phyloP scores from a whole-genome alignment of 2,888 invertebrate species.

The Drosophila borealis region DNA sequence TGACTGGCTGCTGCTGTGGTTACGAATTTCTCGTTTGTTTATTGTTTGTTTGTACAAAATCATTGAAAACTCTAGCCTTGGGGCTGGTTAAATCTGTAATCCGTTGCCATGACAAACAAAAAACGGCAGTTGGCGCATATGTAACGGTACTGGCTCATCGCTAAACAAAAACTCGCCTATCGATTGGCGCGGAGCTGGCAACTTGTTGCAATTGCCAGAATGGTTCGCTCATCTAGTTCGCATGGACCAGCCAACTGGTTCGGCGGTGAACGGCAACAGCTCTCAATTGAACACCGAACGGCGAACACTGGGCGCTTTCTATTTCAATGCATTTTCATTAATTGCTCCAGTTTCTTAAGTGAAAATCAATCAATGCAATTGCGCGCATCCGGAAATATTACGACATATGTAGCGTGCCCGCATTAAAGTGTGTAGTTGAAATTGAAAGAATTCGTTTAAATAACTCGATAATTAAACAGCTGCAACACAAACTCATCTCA shows the following conservation, averaged over 20 bases:
- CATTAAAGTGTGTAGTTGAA: constrained; percentile 42
- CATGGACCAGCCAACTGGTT: constrained; percentile 10
- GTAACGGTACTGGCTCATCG: constrained; percentile 24
- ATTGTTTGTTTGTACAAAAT: constrained; percentile 54
- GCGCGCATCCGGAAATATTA: constrained; percentile 64
- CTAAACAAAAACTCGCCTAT: neutral
- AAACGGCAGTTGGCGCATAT: constrained; percentile 6
- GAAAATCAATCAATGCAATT: constrained; percentile 70
- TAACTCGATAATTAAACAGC: constrained; percentile 34
- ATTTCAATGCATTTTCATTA: constrained; percentile 68
- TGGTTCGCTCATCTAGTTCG: neutral
- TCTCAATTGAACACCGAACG: constrained; percentile 13
- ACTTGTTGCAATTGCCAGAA: constrained; percentile 15
- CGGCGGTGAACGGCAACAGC: constrained; percentile 1
- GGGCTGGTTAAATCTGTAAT: constrained; percentile 18
- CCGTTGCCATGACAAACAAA: constrained; percentile 51
- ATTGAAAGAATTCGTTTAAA: constrained; percentile 34
- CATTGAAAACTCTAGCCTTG: constrained; percentile 21
- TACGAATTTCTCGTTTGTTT: constrained; percentile 66
- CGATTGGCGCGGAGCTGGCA: constrained; percentile 4
- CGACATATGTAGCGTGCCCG: constrained; percentile 47
- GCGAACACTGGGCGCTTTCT: constrained; percentile 62
- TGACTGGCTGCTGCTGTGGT: constrained; percentile 70
- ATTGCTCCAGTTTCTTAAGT: constrained; percentile 72
- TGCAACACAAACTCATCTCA: constrained; percentile 36